Evolutionary conservation across 2,113 vertebrate species (phyloP), one percentile per base, ranked within the genome.

Genomic region (Antigone vipio): DNA sequence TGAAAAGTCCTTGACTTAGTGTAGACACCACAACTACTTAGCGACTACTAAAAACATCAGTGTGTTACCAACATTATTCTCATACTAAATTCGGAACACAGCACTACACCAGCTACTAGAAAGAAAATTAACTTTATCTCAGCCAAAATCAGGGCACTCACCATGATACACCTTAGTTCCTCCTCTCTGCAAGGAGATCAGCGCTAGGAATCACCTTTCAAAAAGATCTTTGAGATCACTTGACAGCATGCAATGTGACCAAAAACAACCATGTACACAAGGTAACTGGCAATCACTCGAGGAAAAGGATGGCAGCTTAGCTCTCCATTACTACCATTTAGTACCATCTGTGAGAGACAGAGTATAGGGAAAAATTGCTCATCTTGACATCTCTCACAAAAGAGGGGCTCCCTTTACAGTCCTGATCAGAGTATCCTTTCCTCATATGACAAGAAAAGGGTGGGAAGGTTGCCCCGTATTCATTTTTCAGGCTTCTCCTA

Each of bases 131-230:
- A 16, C 26, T 53, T 16, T 15, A 53, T 53, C 52, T 53, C 52
- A 53, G 52, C 27, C 15, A 16, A 53, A 53, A 53, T 15, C 52
- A 53, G 52, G 52, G 15, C 27, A 29, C 52, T 53, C 40, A 45
- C 22, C 4, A 26, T 1, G 5, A 53, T 21, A 24, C 0, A 0
- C 6, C 24, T 53, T 38, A 34, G 21, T 88, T 64, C 7, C 4
- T n/a, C 19, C 11, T 72, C 35, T 89, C 77, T 82, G 30, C 34
- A 71, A 52, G 17, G 11, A 47, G 58, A 9, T 56, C 35, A 56
- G 35, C 78, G 27, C 19, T 45, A 53, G 58, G 13, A 82, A 12
- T 53, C 49, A 45, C 19, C 16, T 88, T 85, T 91, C 0, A 0
- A 64, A 83, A 74, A 45, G 22, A 11, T 68, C 91, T 93, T 89